phyloP scores from a whole-genome alignment of 2,113 vertebrate species.

The Aphelocoma coerulescens region DNA sequence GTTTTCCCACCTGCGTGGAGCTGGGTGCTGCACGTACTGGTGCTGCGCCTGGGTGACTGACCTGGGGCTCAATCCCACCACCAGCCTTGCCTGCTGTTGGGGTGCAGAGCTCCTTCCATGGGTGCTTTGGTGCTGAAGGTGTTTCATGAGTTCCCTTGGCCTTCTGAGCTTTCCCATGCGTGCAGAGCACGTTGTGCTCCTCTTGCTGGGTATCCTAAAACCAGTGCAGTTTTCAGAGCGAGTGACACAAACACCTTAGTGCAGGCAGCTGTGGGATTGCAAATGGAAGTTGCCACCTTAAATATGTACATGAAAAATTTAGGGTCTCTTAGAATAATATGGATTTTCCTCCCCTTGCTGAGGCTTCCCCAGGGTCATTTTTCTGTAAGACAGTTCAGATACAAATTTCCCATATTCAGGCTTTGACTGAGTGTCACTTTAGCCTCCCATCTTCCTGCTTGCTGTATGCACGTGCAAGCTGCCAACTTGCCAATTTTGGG shows the following conservation, averaged over 20 bases:
- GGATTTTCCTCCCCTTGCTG: neutral
- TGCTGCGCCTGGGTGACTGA: fast-evolving
- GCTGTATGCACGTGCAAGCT: neutral
- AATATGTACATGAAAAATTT: neutral
- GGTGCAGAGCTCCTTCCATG: neutral
- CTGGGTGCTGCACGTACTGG: fast-evolving
- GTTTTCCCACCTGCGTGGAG: fast-evolving
- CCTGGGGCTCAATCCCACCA: fast-evolving
- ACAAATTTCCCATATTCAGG: neutral
- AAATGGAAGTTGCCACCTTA: neutral
- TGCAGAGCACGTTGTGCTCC: fast-evolving
- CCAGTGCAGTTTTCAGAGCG: neutral
- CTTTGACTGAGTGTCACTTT: neutral
- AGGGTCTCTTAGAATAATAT: neutral
- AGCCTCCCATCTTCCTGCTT: neutral
- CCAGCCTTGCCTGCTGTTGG: neutral
- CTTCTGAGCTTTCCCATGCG: neutral
- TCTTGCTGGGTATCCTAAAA: neutral
- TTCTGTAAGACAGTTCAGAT: neutral
- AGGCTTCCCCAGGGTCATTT: neutral
- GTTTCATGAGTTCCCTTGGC: fast-evolving
- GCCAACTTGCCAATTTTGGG: neutral
- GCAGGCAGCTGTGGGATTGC: neutral
- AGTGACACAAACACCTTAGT: neutral
- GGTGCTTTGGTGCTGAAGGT: neutral